Evolutionary conservation across 2,797 vertebrate genomes (phyloP).

Genomic region (Margarornis squamiger): DNA sequence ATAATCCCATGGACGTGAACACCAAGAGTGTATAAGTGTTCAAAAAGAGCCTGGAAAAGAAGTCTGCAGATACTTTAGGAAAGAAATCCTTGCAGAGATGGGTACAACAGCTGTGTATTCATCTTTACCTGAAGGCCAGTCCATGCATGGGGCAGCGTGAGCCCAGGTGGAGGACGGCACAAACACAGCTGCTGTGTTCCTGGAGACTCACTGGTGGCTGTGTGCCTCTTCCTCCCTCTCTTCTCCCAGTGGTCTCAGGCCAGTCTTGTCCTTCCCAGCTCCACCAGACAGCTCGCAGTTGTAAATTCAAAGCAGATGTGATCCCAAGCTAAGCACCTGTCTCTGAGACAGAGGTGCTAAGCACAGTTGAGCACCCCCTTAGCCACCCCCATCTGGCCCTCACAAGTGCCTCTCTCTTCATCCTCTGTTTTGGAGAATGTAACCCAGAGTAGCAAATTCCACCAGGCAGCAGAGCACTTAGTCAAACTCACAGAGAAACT

Average conservation of each 20-base stretch:
- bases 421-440: not conserved
- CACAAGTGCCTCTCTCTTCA: fast-evolving
- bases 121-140: not conserved
- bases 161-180: not conserved
- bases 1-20: not conserved
- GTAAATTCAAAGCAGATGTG: not conserved
- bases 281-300: not conserved
- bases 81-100: not conserved
- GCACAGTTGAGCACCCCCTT: not conserved
- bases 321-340: not conserved
- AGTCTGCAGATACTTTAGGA: not conserved
- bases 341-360: not conserved
- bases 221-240: not conserved
- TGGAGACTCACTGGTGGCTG: fast-evolving
- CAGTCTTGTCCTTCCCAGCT: not conserved
- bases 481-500: not conserved
- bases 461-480: not conserved
- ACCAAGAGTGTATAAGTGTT: fast-evolving
- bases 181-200: not conserved
- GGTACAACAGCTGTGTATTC: not conserved
- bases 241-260: not conserved
- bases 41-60: not conserved
- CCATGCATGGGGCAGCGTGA: fast-evolving
- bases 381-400: not conserved
- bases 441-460: not conserved